Conservation (phyloP, 2,797 vertebrate genomes). For the Acipenser oxyrinchus region DNA sequence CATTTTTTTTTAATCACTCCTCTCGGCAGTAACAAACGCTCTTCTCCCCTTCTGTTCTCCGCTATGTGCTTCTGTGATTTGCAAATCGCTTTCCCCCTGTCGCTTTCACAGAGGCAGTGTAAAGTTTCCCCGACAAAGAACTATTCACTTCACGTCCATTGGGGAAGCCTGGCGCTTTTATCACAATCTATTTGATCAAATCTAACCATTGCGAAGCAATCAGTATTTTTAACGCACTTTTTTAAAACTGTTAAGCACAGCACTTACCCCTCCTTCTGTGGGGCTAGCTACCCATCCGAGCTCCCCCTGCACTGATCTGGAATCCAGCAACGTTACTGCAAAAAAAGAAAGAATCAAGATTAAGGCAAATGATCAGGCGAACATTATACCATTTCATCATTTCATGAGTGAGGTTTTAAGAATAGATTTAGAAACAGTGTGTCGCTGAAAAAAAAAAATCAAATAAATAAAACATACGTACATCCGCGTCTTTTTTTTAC, state of each 20-base stretch:
- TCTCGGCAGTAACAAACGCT: conserved; percentile 36
- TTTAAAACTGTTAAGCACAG: conserved; percentile 42
- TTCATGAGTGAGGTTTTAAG: too few species aligned
- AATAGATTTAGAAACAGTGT: too few species aligned
- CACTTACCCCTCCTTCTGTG: conserved; percentile 96
- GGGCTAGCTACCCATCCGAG: conserved; percentile 97
- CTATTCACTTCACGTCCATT: conserved; percentile 68
- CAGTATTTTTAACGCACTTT: conserved; percentile 28
- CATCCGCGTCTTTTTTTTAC: too few species aligned
- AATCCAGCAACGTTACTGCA: conserved; percentile 95
- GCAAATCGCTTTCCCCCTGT: conserved; percentile 43
- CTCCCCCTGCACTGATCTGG: conserved; percentile 93
- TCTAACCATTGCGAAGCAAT: conserved; percentile 55
- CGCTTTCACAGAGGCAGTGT: conserved; percentile 66
- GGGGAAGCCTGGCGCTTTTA: conserved; percentile 72
- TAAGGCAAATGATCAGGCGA: conserved; percentile 30
- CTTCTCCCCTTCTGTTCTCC: conserved; percentile 38
- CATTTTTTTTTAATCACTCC: conserved; percentile 41
- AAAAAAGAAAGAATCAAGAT: conserved; percentile 44
- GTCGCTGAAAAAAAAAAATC: too few species aligned
- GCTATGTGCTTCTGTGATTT: conserved; percentile 42
- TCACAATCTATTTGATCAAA: conserved; percentile 60
- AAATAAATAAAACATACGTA: too few species aligned
- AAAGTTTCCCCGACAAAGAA: conserved; percentile 84
- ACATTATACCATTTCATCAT: too few species aligned